Conservation (phyloP, 2,888 invertebrate species). For the Dicroscelio sp. region DNA sequence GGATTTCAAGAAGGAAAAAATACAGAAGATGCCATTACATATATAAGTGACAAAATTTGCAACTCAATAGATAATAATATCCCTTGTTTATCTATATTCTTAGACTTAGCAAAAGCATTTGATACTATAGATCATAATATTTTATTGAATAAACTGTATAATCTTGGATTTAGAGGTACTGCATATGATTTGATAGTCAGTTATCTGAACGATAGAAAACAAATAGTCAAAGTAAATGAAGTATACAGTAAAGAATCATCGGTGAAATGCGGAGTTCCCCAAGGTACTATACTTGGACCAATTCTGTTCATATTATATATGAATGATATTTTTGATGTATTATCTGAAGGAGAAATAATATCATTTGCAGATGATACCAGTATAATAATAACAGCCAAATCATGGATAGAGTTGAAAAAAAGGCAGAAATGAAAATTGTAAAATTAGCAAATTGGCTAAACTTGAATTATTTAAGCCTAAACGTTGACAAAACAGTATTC, state of each 20-base stretch:
- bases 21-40: conserved; percentile 6
- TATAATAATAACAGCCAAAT: neutral
- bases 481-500: neutral
- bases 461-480: conserved; percentile 7
- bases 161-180: neutral
- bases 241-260: neutral
- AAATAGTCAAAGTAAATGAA: conserved; percentile 9
- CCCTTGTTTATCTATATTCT: neutral
- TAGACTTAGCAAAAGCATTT: conserved; percentile 28
- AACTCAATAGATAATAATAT: neutral
- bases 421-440: neutral
- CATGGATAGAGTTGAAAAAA: neutral
- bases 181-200: neutral
- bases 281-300: conserved; percentile 32
- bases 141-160: neutral
- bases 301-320: conserved; percentile 15
- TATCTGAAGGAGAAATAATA: neutral
- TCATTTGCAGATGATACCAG: conserved; percentile 26
- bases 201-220: conserved; percentile 13
- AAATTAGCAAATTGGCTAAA: neutral
- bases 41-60: neutral
- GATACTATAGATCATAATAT: conserved; percentile 11
- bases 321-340: conserved; percentile 16
- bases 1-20: too few species aligned
- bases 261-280: neutral